A percentile compares a stretch with the other conserved stretches of the same genome.
Evolutionary conservation across 2,113 vertebrate species (phyloP).

Genomic region (Xiphophorus couchianus): DNA sequence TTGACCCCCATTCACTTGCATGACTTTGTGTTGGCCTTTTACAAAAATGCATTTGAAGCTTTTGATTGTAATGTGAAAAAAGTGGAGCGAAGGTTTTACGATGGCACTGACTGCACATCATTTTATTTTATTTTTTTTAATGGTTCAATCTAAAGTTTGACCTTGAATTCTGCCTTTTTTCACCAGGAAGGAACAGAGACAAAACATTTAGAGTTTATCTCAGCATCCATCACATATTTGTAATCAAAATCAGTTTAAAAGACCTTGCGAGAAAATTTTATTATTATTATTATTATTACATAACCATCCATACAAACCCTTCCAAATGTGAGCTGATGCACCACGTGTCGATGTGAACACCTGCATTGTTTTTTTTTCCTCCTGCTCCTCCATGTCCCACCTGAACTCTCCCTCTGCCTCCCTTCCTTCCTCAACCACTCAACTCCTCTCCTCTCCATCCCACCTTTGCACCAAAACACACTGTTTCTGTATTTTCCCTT

Average conservation of each 20-base stretch:
- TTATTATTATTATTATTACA: no score
- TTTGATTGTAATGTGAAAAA: no score
- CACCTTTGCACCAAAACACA: constrained; percentile 52
- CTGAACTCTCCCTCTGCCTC: constrained; percentile 13
- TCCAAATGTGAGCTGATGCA: no score
- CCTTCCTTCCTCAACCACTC: constrained; percentile 47
- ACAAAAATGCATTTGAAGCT: no score
- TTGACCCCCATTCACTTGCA: no score
- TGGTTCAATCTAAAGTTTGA: no score
- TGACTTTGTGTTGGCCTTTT: no score
- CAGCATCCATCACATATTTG: not conserved
- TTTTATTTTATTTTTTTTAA: no score
- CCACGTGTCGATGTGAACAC: constrained; percentile 12
- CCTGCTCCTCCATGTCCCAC: constrained; percentile 10
- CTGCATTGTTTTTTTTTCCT: constrained; percentile 20
- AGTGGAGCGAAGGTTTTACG: no score
- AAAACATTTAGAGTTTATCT: not conserved
- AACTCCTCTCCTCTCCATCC: constrained; percentile 58
- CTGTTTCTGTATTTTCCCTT: constrained; percentile 37
- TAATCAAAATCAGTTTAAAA: not conserved
- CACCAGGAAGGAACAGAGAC: not conserved
- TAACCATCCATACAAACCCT: no score
- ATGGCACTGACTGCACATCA: no score
- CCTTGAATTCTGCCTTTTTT: not conserved
- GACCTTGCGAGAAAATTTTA: no score